Conservation (phyloP, 2,888 invertebrate species). For the Cataglyphis rosenhaueri region DNA sequence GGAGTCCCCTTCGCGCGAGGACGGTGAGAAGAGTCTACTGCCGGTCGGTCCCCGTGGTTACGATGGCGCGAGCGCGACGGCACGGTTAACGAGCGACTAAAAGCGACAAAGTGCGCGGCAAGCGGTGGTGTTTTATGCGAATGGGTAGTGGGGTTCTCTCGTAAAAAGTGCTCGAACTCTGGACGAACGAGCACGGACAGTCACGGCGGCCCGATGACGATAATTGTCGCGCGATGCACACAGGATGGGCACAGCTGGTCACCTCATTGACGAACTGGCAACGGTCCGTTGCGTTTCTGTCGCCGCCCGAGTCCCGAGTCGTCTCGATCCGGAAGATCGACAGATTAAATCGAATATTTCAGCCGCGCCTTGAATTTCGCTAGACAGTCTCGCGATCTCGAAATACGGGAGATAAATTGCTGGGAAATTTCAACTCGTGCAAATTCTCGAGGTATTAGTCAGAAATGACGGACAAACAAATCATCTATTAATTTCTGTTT, state of each 20-base stretch:
- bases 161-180: slow-evolving; percentile 65
- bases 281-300: slow-evolving; percentile 25
- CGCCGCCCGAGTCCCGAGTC: not conserved
- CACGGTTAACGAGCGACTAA: slow-evolving; percentile 71
- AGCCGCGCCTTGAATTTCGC: not conserved
- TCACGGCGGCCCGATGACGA: slow-evolving; percentile 57
- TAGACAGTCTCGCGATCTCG: not conserved
- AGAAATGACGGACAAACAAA: not conserved
- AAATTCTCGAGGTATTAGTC: not conserved
- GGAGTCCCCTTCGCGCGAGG: not conserved
- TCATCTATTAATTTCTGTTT: not conserved
- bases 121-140: slow-evolving; percentile 63
- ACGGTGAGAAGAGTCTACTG: not conserved
- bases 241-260: slow-evolving; percentile 82
- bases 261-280: slow-evolving; percentile 73
- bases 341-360: not conserved
- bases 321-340: not conserved
- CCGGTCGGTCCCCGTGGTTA: not conserved
- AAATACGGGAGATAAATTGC: not conserved
- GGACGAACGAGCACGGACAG: slow-evolving; percentile 48
- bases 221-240: slow-evolving; percentile 72
- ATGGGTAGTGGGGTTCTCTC: slow-evolving; percentile 67
- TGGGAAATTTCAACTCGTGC: not conserved
- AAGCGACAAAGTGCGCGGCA: slow-evolving; percentile 64
- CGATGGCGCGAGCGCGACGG: slow-evolving; percentile 58